A percentile compares a stretch with the other conserved stretches of the same genome.
Conservation (phyloP, 2,797 vertebrate species). For the Artibeus jamaicensis region DNA sequence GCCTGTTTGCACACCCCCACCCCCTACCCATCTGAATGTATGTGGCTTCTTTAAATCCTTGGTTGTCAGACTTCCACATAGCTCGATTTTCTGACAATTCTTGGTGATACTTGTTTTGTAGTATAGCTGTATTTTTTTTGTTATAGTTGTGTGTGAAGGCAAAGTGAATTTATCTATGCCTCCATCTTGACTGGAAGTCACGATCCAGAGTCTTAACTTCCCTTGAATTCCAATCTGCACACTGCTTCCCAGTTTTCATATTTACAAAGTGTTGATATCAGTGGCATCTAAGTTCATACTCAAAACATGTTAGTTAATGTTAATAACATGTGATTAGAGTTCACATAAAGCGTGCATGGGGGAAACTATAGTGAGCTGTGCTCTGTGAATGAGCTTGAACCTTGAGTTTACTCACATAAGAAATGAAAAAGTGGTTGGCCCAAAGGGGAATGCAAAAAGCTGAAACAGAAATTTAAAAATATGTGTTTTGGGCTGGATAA, state of each 20-base stretch:
- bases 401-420: neutral
- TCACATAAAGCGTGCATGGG: neutral
- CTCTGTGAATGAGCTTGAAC: neutral
- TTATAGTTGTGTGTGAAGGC: neutral
- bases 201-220: neutral
- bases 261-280: neutral
- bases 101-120: neutral
- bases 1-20: too few relatives aligned
- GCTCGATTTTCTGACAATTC: neutral
- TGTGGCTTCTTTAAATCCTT: neutral
- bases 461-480: neutral
- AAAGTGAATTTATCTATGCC: neutral
- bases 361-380: neutral
- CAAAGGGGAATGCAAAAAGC: neutral
- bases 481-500: neutral
- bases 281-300: neutral
- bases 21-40: neutral
- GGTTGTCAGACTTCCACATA: neutral
- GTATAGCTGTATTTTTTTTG: neutral
- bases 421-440: neutral
- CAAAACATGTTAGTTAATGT: neutral
- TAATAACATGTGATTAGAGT: neutral
- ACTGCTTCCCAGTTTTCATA: neutral
- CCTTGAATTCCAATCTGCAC: neutral
- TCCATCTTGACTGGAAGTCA: neutral